Base-by-base conservation (phyloP, 1,140 invertebrate genomes). In the Aleiodes sp. region DNA sequence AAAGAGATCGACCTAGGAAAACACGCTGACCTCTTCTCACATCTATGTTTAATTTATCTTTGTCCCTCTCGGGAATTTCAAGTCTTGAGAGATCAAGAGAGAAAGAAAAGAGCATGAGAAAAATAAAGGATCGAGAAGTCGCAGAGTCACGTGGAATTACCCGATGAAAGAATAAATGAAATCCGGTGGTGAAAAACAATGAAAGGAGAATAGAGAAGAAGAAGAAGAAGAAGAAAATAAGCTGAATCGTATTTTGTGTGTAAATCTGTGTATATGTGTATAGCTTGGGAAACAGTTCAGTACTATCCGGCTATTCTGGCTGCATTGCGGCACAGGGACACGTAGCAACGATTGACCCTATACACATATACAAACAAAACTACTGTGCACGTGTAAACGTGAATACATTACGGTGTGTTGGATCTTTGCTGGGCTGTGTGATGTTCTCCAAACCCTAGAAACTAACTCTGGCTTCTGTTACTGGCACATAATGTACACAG, bases 261-360 rank as follows among this genome's bases (percentile, higher is more conserved):
- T 61, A 35, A 35, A 33, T 33, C 33, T 33, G 8, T 56, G 46
- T 56, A 56, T 10, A 56, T 39, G 19, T 21, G 9, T 39, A 63
- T 21, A 63, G 19, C 16, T 21, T 3, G 9, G 64, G 56, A 66
- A 57, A 57, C 43, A 35, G 64, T n/a, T 66, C 28, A 26, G 46
- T 57, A 56, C 31, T 43, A 35, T 57, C 16, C 64, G 31, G 35
- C 64, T 52, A 66, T 66, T 66, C 43, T n/a, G 66, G 57, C 66
- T 61, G 66, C 66, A 68, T 24, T 68, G 66, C 66, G 66, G 57
- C 65, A 67, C 10, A 60, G 52, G 39, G 65, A 66, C 65, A 46
- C 33, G 37, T 67, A 35, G 28, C 65, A 67, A 67, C 65, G 65
- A 67, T 67, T 67, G 65, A 60, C 56, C 65, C 65, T 39, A 66